Evolutionary conservation across 2,888 invertebrate genomes (phyloP), one percentile per base, ranked within the genome.

Genomic region (Diachrysia chrysitis): DNA sequence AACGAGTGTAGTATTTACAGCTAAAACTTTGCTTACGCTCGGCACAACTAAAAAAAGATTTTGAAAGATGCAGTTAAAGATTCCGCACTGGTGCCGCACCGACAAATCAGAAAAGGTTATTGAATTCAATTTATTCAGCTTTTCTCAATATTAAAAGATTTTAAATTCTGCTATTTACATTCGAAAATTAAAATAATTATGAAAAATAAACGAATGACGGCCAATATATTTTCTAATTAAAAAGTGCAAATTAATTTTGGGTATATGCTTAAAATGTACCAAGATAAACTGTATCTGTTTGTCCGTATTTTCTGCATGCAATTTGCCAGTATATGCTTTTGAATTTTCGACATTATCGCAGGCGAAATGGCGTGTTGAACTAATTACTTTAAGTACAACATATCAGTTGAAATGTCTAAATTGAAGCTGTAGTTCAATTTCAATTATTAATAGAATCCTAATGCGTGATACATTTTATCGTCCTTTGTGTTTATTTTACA

Each of bases 61-160:
- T n/a, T n/a, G n/a, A n/a, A n/a, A n/a, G n/a, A n/a, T n/a, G n/a
- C n/a, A n/a, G n/a, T n/a, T n/a, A n/a, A n/a, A n/a, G n/a, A n/a
- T n/a, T n/a, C n/a, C n/a, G n/a, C n/a, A n/a, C n/a, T n/a, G n/a
- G n/a, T n/a, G n/a, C n/a, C n/a, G n/a, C n/a, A 10, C 19, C 37
- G 10, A 54, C 46, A 35, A n/a, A 54, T 19, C 54, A 56, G 64
- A 46, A 9, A 9, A 4, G 23, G 19, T 9, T 60, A 63, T 58
- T 58, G 63, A 58, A 54, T 48, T 37, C 58, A 14, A 54, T 64
- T 58, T 37, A 56, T 62, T 17, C 61, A 76, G 48, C n/a, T 59
- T 64, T 59, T 17, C 23, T 21, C n/a, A 48, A 55, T 75, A 75
- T 76, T 58, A 58, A 35, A 72, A 53, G 35, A 63, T 72, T 76